Evolutionary conservation across 2,797 vertebrate genomes (phyloP), one percentile per base, ranked within the genome.

Genomic region (Triplophysa yarkandensis): DNA sequence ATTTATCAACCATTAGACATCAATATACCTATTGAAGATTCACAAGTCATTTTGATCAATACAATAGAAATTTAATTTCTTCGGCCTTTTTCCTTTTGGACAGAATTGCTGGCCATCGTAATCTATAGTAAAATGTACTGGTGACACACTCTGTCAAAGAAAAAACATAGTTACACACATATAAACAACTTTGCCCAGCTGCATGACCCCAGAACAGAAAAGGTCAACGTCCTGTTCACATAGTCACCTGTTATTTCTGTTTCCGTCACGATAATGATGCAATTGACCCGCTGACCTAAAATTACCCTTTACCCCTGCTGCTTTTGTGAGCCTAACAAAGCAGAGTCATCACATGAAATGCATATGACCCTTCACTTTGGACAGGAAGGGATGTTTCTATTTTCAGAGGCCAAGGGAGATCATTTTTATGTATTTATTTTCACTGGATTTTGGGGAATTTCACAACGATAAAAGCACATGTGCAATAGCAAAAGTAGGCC

Each of bases 231-330:
- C 72, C 77, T 32, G 55, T 63, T 80, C 61, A 71, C 36, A 10
- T 81, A 81, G 80, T 85, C 73, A 81, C 58, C 68, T 80, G 75
- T 76, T 81, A 76, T 71, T 77, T 87, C 82, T 78, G 81, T 62
- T 77, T 76, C 79, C 72, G 62, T 78, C 79, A 77, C 72, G 80
- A 81, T 77, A 68, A 69, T 69, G 55, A 63, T 21, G 23, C 62
- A 65, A 44, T 77, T 77, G 71, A 21, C 61, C 72, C 77, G 65
- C 78, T 81, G 80, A 85, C 81, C 78, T 74, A 52, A 50, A 52
- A 81, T 66, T 81, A 76, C 72, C 72, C 46, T 60, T 78, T 77
- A 86, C 76, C 83, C 54, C 16, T 55, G 21, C 36, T 76, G 52
- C 25, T 77, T 80, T 81, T 76, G 13, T 9, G 71, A 84, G 80